A percentile compares a stretch with the other conserved stretches of the same genome.
These are phyloP conservation scores for Cataglyphis altisquamis DNA, from an alignment of 2,888 invertebrate genomes.

Conservation along the genomic window DNA sequence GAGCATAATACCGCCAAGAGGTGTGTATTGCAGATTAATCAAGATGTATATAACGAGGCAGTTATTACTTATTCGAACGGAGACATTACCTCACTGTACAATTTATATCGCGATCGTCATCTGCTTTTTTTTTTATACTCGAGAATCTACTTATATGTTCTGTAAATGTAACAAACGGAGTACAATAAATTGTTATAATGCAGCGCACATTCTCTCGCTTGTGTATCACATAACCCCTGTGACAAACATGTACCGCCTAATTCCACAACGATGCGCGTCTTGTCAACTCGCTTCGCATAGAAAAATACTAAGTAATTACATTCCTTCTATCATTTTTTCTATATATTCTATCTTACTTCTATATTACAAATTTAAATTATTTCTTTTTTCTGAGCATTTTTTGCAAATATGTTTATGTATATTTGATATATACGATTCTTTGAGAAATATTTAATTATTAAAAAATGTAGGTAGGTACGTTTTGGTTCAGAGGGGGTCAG, in stretches of 20 bases:
- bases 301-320: slow-evolving; percentile 48
- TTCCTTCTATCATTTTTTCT: slow-evolving; percentile 12
- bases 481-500: slow-evolving; percentile 55
- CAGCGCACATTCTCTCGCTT: slow-evolving; percentile 32
- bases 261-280: neutral
- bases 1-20: slow-evolving; percentile 2
- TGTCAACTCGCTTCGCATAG: slow-evolving; percentile 31
- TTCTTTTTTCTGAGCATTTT: slow-evolving; percentile 50
- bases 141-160: slow-evolving; percentile 69
- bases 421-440: slow-evolving; percentile 21
- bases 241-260: slow-evolving; percentile 3
- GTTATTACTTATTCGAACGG: slow-evolving; percentile 66
- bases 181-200: slow-evolving; percentile 74
- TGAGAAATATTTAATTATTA: slow-evolving; percentile 55
- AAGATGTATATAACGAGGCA: slow-evolving; percentile 58
- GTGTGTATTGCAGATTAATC: slow-evolving; percentile 28
- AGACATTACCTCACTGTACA: slow-evolving; percentile 73
- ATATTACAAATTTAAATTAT: slow-evolving; percentile 70
- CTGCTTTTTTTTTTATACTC: slow-evolving; percentile 69
- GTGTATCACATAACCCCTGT: slow-evolving; percentile 24
- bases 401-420: slow-evolving; percentile 17
- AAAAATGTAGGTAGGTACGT: slow-evolving; percentile 58
- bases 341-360: slow-evolving; percentile 6
- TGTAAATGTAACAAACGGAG: slow-evolving; percentile 71
- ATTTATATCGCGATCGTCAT: slow-evolving; percentile 54